Evolutionary conservation across 2,888 invertebrate species (phyloP), one percentile per base, ranked within the genome.

Genomic region (Drosophila kanekoi): DNA sequence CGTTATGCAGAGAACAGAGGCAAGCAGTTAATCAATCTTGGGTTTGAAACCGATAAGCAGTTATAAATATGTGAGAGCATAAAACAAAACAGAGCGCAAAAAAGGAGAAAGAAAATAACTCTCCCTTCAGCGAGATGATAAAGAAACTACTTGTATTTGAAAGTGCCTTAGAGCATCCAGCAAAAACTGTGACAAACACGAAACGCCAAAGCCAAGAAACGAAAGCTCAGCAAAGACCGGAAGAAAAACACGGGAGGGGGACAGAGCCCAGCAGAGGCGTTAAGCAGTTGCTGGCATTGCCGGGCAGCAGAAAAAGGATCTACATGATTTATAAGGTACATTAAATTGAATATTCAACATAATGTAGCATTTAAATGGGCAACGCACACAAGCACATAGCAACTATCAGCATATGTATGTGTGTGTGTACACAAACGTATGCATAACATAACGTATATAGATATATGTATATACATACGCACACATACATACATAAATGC

Each of bases 301-400:
- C 49, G 63, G 56, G 67, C 56, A 62, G 35, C 37, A 60, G 64
- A 67, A 72, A 72, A 76, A 74, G 77, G 71, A 72, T 81, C 87
- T 87, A 77, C 77, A 83, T 87, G 83, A 83, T 83, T 83, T 87
- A 84, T 87, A 84, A 84, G 83, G 68, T 72, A 87, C 83, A 84
- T 87, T 84, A 84, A 84, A 83, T 83, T 83, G 83, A 83, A 83
- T 83, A 86, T 83, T 86, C 87, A 83, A 83, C 87, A 83, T 83
- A 86, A 83, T 83, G 83, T 83, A 74, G 84, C 81, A 83, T 83
- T 83, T 83, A 83, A 86, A 86, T 83, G 81, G 79, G 77, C 77
- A n/a, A n/a, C n/a, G n/a, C n/a, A n/a, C n/a, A n/a, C n/a, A 79
- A 51, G 37, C 64, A 45, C 20, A 38, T 54, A 58, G 47, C 23